Evolutionary conservation across 2,113 vertebrate species (phyloP).

Genomic region (Bos taurus): ARS-UCD2.0 NC_037341.1:30369501-30370000

Average conservation of each 20-base stretch:
- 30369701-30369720: background rate
- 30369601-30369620: background rate
- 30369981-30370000: background rate
- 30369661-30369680: background rate
- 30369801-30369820: background rate
- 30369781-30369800: background rate
- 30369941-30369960: background rate
- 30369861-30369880: background rate
- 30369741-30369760: background rate
- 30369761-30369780: background rate
- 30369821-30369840: background rate
- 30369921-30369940: background rate
- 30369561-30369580: background rate
- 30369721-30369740: background rate
- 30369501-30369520: background rate
- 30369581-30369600: background rate
- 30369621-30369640: background rate
- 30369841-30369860: background rate
- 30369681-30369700: background rate
- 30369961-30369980: background rate
- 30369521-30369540: background rate
- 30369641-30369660: background rate
- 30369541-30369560: background rate
- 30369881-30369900: background rate
- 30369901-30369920: background rate